Evolutionary conservation across 2,888 invertebrate genomes (phyloP).

Genomic region (Julus scandinavius): DNA sequence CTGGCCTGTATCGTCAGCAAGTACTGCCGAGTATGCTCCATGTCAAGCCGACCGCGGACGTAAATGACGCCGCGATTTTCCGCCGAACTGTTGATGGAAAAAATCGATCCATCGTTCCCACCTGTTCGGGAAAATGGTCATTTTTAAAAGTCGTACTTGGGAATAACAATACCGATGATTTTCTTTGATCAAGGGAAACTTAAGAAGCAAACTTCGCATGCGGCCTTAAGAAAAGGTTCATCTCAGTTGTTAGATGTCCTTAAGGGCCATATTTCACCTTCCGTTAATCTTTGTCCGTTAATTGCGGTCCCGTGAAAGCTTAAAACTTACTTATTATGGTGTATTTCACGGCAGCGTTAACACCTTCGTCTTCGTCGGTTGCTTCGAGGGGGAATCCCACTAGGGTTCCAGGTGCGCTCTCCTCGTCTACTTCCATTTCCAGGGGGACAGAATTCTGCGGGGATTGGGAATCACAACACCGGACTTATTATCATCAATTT

Average conservation of each 20-base stretch:
- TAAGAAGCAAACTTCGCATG: too few relatives aligned
- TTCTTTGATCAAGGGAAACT: too few relatives aligned
- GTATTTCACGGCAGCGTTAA: slow-evolving; percentile 81
- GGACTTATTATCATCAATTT: too few relatives aligned
- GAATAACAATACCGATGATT: too few relatives aligned
- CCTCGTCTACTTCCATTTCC: slow-evolving; percentile 74
- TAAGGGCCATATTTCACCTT: too few relatives aligned
- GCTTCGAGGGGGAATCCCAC: slow-evolving; percentile 76
- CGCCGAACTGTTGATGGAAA: slow-evolving; percentile 71
- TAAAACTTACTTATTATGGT: slow-evolving; percentile 72
- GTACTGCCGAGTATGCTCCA: slow-evolving; percentile 73
- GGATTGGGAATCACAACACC: too few relatives aligned
- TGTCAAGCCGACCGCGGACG: slow-evolving; percentile 74
- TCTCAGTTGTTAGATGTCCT: too few relatives aligned
- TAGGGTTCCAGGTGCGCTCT: slow-evolving; percentile 74
- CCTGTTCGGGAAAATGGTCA: slow-evolving; percentile 66
- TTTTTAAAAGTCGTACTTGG: too few relatives aligned
- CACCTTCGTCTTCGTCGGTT: slow-evolving; percentile 78
- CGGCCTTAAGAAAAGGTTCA: too few relatives aligned
- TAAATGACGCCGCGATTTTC: slow-evolving; percentile 75
- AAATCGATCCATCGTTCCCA: slow-evolving; percentile 76
- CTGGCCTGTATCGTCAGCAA: slow-evolving; percentile 73
- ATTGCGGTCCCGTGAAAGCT: neutral
- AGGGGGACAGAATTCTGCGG: slow-evolving; percentile 75
- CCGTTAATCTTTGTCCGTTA: too few relatives aligned